Percentiles rank a stretch among this genome's conserved stretches.
Conservation (phyloP, 2,888 invertebrate genomes). For the Temnothorax unifasciatus region DNA sequence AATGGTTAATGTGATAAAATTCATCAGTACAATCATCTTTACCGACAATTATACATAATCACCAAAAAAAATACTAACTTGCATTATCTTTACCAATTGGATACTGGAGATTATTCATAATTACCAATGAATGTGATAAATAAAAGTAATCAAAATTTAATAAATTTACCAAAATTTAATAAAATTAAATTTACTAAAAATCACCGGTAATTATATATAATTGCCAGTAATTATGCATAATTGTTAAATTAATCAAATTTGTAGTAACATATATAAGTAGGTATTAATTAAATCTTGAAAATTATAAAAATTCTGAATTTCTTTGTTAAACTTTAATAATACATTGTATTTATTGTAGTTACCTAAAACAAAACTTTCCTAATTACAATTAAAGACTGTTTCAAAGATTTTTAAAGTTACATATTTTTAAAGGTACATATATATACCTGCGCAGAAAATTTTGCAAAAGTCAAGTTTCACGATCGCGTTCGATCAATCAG, state of each 20-base stretch:
- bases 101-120: background rate
- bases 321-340: background rate
- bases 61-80: background rate
- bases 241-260: too few relatives aligned
- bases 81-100: background rate
- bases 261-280: background rate
- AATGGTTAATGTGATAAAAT: background rate
- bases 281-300: background rate
- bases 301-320: background rate
- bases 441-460: constrained; percentile 23
- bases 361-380: background rate
- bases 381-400: background rate
- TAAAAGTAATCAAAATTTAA: background rate
- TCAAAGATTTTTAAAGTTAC: background rate
- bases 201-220: background rate
- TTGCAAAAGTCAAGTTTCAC: constrained; percentile 17
- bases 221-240: too few relatives aligned
- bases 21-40: background rate
- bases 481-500: constrained; percentile 50
- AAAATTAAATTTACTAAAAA: background rate
- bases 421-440: background rate
- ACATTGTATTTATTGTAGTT: background rate
- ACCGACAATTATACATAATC: background rate
- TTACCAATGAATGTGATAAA: background rate
- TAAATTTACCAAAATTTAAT: background rate